Evolutionary conservation across 2,797 vertebrate genomes (phyloP).

Genomic region (Siniperca undulata): DNA sequence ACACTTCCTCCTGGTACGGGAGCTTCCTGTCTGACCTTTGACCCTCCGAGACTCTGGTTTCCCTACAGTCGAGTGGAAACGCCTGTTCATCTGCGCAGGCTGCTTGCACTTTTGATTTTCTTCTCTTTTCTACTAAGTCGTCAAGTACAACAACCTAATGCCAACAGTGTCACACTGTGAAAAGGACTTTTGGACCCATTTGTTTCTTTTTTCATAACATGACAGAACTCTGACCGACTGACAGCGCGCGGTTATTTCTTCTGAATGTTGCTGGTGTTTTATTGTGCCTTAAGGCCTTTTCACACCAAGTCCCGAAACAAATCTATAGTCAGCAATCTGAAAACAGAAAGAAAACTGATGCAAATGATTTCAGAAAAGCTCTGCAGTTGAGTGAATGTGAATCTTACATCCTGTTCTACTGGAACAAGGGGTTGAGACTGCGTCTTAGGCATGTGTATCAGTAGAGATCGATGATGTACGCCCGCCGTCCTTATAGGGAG

Average conservation of each 20-base stretch:
- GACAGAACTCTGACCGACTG: constrained; percentile 28
- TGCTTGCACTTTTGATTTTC: constrained; percentile 55
- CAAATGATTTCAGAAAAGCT: neutral
- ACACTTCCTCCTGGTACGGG: constrained; percentile 43
- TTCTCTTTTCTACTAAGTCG: constrained; percentile 55
- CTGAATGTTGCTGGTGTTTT: constrained; percentile 44
- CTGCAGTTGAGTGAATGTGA: neutral
- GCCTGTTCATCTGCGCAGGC: constrained; percentile 41
- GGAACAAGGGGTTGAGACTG: neutral
- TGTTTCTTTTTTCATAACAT: constrained; percentile 32
- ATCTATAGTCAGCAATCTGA: neutral
- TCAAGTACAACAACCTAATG: constrained; percentile 57
- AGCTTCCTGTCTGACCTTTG: constrained; percentile 57
- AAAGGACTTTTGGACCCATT: constrained; percentile 36
- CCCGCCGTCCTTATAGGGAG: neutral
- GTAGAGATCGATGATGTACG: neutral
- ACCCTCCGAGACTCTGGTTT: constrained; percentile 57
- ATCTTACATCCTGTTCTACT: no score
- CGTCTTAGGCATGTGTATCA: neutral
- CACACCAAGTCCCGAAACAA: constrained; percentile 32
- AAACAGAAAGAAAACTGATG: neutral
- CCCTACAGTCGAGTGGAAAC: constrained; percentile 47
- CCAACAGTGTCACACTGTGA: constrained; percentile 46
- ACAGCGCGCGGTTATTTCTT: constrained; percentile 13
- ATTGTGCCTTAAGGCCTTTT: constrained; percentile 58